Conservation (phyloP, 2,888 invertebrate genomes). For the Napeogenes sylphis region DNA sequence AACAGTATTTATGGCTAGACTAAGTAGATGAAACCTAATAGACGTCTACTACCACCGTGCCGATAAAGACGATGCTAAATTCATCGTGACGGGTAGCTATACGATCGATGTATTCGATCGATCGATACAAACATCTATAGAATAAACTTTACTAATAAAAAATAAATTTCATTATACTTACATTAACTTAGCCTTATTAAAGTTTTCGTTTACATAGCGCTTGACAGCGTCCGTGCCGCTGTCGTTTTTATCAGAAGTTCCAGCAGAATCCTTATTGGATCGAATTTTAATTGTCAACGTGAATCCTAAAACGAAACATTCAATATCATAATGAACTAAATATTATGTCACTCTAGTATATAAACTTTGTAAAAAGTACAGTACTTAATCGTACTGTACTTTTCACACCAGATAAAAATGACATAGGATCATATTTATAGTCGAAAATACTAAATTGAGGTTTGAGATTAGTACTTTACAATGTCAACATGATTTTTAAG, state of each 20-base stretch:
- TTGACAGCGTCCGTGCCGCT: constrained; percentile 44
- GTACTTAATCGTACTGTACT: neutral
- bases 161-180: constrained; percentile 42
- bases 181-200: constrained; percentile 56
- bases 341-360: neutral
- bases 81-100: too few species aligned
- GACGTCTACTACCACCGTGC: too few species aligned
- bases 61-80: too few species aligned
- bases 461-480: too few species aligned
- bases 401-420: neutral
- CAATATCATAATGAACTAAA: neutral
- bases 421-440: neutral
- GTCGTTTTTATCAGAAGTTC: constrained; percentile 20
- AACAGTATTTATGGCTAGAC: too few species aligned
- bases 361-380: neutral
- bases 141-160: neutral
- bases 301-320: constrained; percentile 49
- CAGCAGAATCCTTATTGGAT: constrained; percentile 38
- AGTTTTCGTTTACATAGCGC: constrained; percentile 50
- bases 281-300: constrained; percentile 71
- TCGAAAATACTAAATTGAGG: too few species aligned
- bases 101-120: too few species aligned
- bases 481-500: too few species aligned
- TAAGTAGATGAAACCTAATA: too few species aligned
- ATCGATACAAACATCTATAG: too few species aligned